A percentile compares a stretch with the other conserved stretches of the same genome.
Evolutionary conservation across 2,888 invertebrate genomes (phyloP).

Genomic region (Ctena decussata): DNA sequence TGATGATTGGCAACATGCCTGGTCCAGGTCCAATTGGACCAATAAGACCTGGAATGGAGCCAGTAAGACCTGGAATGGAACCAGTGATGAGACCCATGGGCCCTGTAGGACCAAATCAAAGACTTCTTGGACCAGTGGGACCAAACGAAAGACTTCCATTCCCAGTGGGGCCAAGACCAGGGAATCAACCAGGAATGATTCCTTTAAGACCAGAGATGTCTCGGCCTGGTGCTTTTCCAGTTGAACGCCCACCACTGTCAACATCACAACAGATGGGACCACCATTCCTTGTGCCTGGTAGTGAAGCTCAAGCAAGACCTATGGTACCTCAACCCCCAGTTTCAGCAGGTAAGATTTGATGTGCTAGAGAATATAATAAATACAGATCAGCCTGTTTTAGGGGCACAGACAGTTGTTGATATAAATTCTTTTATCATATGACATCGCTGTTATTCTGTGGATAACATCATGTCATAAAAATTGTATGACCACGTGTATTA

Average conservation of each 20-base stretch:
- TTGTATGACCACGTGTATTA: too few species aligned
- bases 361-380: too few species aligned
- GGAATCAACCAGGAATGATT: neutral
- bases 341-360: conserved; percentile 1
- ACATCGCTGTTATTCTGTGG: too few species aligned
- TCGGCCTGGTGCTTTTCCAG: neutral
- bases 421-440: too few species aligned
- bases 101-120: conserved; percentile 28
- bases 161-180: conserved; percentile 2
- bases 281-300: neutral
- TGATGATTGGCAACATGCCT: conserved; percentile 29
- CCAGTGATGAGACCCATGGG: conserved; percentile 30
- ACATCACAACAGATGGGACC: neutral
- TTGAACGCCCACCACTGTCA: neutral
- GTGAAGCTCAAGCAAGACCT: neutral
- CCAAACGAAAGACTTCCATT: neutral
- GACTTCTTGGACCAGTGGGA: conserved; percentile 12
- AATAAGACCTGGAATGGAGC: conserved; percentile 7
- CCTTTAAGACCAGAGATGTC: conserved; percentile 1
- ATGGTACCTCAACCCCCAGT: neutral
- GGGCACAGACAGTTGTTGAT: too few species aligned
- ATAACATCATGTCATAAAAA: too few species aligned
- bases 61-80: conserved; percentile 5
- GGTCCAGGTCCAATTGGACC: conserved; percentile 18
- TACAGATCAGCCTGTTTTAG: too few species aligned